phyloP scores from a whole-genome alignment of 2,797 vertebrate species.

The Hydrocynus forskahlii region DNA sequence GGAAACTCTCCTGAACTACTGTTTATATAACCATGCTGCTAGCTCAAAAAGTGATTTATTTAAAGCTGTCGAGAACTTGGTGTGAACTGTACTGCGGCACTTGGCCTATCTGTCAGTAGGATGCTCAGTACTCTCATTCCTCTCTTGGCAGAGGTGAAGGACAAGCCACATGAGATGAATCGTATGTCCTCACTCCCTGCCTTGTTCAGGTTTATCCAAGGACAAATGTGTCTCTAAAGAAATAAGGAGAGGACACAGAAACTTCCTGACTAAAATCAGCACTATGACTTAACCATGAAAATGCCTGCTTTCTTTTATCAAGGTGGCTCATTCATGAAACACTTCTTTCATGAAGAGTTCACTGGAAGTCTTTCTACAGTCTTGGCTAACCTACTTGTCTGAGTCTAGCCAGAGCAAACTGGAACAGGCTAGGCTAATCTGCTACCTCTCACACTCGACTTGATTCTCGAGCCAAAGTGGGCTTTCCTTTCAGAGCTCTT shows the following conservation, averaged over 20 bases:
- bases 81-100: slow-evolving; percentile 16
- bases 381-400: slow-evolving; percentile 38
- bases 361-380: slow-evolving; percentile 23
- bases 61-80: slow-evolving; percentile 1
- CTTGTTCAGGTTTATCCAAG: slow-evolving; percentile 39
- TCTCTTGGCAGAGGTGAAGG: slow-evolving; percentile 26
- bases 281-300: not conserved
- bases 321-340: slow-evolving; percentile 1
- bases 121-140: slow-evolving; percentile 21
- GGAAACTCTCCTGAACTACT: not conserved
- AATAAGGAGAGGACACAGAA: not conserved
- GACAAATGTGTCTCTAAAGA: slow-evolving; percentile 29
- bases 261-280: slow-evolving; percentile 29
- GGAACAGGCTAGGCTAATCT: slow-evolving; percentile 49
- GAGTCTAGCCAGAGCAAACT: slow-evolving; percentile 50
- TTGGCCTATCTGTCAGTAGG: slow-evolving; percentile 21
- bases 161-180: slow-evolving; percentile 33
- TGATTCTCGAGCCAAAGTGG: slow-evolving; percentile 15
- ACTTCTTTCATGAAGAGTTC: slow-evolving; percentile 33
- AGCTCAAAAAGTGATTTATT: slow-evolving; percentile 27
- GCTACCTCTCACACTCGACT: slow-evolving; percentile 25
- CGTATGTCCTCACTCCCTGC: slow-evolving; percentile 34
- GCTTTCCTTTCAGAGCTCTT: slow-evolving; percentile 50
- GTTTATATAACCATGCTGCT: slow-evolving; percentile 13
- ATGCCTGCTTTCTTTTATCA: not conserved